Percentiles rank a stretch among this genome's conserved stretches.
phyloP scores from a whole-genome alignment of 2,888 invertebrate species.

The Periphyllus acericola region DNA sequence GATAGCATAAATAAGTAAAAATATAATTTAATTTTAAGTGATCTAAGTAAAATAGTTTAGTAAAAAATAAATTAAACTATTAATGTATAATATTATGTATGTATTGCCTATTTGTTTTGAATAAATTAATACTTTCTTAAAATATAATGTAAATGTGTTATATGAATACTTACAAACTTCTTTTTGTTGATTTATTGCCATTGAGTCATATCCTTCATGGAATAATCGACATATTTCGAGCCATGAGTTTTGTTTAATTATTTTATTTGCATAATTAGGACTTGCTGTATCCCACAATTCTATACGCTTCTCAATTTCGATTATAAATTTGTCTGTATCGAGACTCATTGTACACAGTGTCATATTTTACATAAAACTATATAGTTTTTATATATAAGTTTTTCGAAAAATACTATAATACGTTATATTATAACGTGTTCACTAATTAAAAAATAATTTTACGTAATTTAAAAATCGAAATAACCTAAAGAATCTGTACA shows the following conservation, averaged over 20 bases:
- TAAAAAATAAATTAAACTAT: constrained; percentile 20
- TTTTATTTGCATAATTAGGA: too few relatives aligned
- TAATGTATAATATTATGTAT: constrained; percentile 4
- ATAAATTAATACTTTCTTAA: constrained; percentile 23
- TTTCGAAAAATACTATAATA: too few relatives aligned
- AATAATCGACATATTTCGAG: constrained; percentile 19
- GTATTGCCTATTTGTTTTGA: constrained; percentile 4
- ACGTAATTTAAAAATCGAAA: too few relatives aligned
- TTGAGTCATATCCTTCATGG: constrained; percentile 26
- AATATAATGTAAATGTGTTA: constrained; percentile 12
- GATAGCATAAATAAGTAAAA: constrained; percentile 58
- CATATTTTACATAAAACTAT: background rate
- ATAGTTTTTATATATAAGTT: too few relatives aligned
- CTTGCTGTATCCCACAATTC: too few relatives aligned
- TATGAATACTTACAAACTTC: constrained; percentile 26
- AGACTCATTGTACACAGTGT: background rate
- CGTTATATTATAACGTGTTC: too few relatives aligned
- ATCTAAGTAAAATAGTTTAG: constrained; percentile 10
- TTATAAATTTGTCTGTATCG: too few relatives aligned
- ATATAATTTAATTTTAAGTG: constrained; percentile 5
- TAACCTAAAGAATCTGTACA: too few relatives aligned
- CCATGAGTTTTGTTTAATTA: constrained; percentile 30
- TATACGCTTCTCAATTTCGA: too few relatives aligned
- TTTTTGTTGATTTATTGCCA: constrained; percentile 36
- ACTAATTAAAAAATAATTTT: too few relatives aligned